Evolutionary conservation across 1,140 invertebrate species (phyloP).

Genomic region (Saccostrea glomerata): DNA sequence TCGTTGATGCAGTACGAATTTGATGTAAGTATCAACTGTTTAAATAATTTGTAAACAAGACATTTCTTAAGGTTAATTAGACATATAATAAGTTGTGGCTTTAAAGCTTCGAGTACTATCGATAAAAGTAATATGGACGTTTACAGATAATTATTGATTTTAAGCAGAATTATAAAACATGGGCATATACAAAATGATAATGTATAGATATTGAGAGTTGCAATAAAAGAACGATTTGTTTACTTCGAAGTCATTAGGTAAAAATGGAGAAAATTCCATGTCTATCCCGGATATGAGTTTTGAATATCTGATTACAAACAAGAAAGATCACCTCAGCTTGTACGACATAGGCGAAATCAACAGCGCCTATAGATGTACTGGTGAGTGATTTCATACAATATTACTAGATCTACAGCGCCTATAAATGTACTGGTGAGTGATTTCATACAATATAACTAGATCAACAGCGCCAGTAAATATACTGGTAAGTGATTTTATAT

Average conservation of each 20-base stretch:
- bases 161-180: too few species aligned
- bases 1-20: background rate
- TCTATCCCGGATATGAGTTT: background rate
- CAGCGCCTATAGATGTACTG: background rate
- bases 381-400: background rate
- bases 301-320: background rate
- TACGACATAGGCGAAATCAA: background rate
- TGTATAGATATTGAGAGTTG: background rate
- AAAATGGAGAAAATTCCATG: background rate
- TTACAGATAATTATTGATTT: too few species aligned
- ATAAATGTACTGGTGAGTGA: too few species aligned
- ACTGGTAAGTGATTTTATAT: too few species aligned
- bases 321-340: background rate
- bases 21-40: background rate
- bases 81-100: too few species aligned
- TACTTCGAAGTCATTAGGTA: background rate
- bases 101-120: too few species aligned
- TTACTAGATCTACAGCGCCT: too few species aligned
- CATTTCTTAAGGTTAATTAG: too few species aligned
- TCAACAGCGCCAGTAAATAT: too few species aligned
- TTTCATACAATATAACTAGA: too few species aligned
- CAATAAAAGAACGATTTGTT: background rate
- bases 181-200: background rate
- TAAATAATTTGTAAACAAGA: too few species aligned
- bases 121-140: too few species aligned